Base-by-base conservation (phyloP, 2,797 vertebrate genomes). In the Arctocebus calabarensis region DNA sequence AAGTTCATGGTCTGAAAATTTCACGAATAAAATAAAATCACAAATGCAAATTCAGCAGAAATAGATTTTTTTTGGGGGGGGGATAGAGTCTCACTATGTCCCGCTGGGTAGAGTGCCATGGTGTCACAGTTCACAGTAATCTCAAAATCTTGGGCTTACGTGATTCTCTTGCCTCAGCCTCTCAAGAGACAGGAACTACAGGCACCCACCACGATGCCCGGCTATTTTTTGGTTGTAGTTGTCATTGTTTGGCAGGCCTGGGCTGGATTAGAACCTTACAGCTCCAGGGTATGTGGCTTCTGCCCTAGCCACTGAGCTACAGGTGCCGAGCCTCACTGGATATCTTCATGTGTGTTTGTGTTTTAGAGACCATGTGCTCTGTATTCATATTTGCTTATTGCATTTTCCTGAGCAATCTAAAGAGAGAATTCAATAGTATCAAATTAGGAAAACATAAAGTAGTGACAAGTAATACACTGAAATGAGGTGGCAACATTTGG, bases 331-430 rank as follows among this genome's bases (percentile, higher is more conserved):
- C 64, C 81, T 59, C 25, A 34, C 29, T 83, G 70, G 62, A 37
- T 70, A 70, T 57, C 32, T 85, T 81, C 64, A n/a, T n/a, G 17
- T 48, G 1, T 40, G 48, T 34, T 29, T 52, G 61, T 84, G 73
- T 68, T 86, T 94, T 55, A 85, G 70, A 91, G n/a, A 82, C 40
- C 62, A 70, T 52, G 37, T 57, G 62, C 25, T 22, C 68, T 70
- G 16, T 29, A 84, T 70, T 84, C 79, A 91, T 88, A 70, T n/a
- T 84, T 27, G 17, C 83, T 87, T 77, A 43, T 23, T 81, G 68
- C 61, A 81, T 85, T 88, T 17, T 88, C 84, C 78, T 92, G 29
- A 48, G n/a, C 43, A 78, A 73, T 52, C 45, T 91, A 52, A 88
- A 71, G 45, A 94, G 29, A 88, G 7, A 95, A 82, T 61, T 70